Base-by-base conservation (phyloP, 2,888 invertebrate species). In the Microctonus aethiopoides region DNA sequence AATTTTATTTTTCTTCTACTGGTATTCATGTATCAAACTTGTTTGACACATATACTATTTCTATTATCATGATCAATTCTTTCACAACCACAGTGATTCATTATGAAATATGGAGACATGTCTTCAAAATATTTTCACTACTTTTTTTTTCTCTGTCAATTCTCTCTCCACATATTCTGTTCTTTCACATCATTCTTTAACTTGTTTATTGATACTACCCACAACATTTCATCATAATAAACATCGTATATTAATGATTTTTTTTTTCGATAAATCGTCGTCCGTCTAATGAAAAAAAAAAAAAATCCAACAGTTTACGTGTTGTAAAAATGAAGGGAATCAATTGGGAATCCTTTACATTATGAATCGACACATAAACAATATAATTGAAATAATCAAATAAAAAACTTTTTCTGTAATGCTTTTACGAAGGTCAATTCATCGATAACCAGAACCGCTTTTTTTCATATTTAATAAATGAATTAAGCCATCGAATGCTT, bases 121-220 rank as follows among this genome's bases (percentile, higher is more conserved):
- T 16, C n/a, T 46, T 46, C n/a, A 46, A 46, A 46, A 56, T 32
- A 59, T 63, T 60, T 32, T 56, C 41, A 11, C 34, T 56, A 36
- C 52, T 62, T 61, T 67, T 56, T 64, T 67, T 26, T 52, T 41
- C n/a, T 36, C 56, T 16, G 26, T 54, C 16, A n/a, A 36, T n/a
- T 57, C 20, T 24, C 54, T 32, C n/a, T 60, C 36, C 22, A 20
- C 32, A 1, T 22, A 22, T 29, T 29, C 29, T 29, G 24, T 34
- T 32, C 56, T 20, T n/a, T 46, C 16, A 16, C 39, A 52, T 46
- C 41, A 32, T 24, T 51, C 46, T 26, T 29, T 46, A 20, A 46
- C 16, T 7, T n/a, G 7, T 46, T 46, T 16, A 46, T 46, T 16
- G 20, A 46, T 46, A 46, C 20, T 16, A 46, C 16, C 46, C 7